Conservation (phyloP, 2,113 vertebrate species). For the Neolamprologus sp. region DNA sequence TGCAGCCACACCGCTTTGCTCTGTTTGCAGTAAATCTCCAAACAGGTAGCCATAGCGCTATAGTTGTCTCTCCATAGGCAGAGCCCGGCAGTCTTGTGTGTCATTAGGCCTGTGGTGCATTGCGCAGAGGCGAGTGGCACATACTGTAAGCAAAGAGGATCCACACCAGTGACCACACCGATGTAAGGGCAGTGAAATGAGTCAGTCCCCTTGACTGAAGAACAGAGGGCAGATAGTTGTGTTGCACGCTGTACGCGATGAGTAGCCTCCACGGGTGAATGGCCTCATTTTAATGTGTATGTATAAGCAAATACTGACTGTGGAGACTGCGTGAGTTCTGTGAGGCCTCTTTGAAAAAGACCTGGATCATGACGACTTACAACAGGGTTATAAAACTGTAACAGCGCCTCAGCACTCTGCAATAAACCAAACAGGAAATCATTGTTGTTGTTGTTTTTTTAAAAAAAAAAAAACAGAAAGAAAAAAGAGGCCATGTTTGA, state of each 20-base stretch:
- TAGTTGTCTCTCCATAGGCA: neutral
- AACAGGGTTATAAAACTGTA: neutral
- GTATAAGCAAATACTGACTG: neutral
- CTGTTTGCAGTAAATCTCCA: neutral
- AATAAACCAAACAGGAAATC: slow-evolving; percentile 45
- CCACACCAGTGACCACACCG: neutral
- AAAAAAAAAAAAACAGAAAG: neutral
- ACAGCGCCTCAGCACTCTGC: neutral
- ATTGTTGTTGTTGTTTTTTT: neutral
- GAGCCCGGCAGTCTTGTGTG: neutral
- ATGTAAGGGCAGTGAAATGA: neutral
- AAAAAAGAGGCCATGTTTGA: slow-evolving; percentile 64
- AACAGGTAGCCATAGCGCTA: neutral
- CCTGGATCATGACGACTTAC: neutral
- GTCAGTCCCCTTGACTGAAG: neutral
- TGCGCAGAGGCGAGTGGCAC: neutral
- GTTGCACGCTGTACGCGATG: neutral
- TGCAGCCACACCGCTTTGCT: neutral
- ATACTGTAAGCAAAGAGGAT: neutral
- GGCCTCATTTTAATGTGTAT: neutral
- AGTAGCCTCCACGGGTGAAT: neutral
- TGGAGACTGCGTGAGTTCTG: neutral
- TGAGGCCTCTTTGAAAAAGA: neutral
- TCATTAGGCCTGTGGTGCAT: neutral
- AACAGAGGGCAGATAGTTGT: neutral